phyloP scores from a whole-genome alignment of 2,113 vertebrate genomes.

The Phasianus colchicus region DNA sequence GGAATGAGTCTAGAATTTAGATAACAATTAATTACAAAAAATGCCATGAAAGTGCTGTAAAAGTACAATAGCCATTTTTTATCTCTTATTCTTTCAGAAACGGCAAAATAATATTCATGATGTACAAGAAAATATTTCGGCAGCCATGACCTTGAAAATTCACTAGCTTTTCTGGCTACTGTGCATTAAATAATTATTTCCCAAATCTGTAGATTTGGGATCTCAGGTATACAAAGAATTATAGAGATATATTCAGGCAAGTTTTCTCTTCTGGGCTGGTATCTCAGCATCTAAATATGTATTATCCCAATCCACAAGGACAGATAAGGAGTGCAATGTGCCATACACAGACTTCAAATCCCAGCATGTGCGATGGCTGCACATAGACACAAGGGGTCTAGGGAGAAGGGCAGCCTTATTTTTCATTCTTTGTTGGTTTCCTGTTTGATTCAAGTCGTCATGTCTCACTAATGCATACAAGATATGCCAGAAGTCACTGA shows the following conservation, averaged over 20 bases:
- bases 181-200: not conserved
- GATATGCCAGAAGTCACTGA: not conserved
- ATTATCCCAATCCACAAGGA: not conserved
- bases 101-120: not conserved
- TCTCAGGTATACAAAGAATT: not conserved
- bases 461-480: not conserved
- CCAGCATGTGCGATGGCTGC: not conserved
- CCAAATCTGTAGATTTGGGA: not conserved
- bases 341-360: not conserved
- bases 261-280: not conserved
- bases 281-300: not conserved
- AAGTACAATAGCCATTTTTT: not conserved
- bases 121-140: slow-evolving; percentile 2
- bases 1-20: not conserved
- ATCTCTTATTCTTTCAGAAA: not conserved
- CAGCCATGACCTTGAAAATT: not conserved
- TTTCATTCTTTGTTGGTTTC: not conserved
- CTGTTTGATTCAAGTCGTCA: not conserved
- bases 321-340: not conserved
- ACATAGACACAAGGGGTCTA: not conserved
- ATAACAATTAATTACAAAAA: not conserved
- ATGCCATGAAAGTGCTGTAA: not conserved
- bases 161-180: not conserved
- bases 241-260: not conserved
- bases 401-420: not conserved